Conservation (phyloP, 2,888 invertebrate species). For the Hedya salicella region DNA sequence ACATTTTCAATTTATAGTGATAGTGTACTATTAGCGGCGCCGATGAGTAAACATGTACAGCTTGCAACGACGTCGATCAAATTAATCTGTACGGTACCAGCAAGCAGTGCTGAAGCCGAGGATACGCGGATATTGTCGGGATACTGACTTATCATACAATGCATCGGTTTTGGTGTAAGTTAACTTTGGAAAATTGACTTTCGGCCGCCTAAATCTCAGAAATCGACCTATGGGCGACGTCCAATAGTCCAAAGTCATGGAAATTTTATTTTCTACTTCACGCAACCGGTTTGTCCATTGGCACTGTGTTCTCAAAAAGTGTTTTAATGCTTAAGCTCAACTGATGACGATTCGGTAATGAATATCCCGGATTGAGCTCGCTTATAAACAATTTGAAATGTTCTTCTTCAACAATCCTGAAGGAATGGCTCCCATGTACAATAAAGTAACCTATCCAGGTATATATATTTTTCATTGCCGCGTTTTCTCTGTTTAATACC, state of each 20-base stretch:
- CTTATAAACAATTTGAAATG: slow-evolving; percentile 6
- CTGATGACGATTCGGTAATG: neutral
- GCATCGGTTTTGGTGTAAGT: too few species aligned
- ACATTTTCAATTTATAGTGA: too few species aligned
- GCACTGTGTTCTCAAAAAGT: neutral
- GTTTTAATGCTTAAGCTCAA: slow-evolving; percentile 7
- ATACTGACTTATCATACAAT: too few species aligned
- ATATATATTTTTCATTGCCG: neutral
- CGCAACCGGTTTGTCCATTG: neutral
- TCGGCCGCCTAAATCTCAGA: too few species aligned
- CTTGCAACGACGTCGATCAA: too few species aligned
- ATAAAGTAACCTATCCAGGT: slow-evolving; percentile 6
- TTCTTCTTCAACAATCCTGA: slow-evolving; percentile 5
- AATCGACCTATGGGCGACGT: too few species aligned
- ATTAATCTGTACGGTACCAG: too few species aligned
- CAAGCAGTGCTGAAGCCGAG: too few species aligned
- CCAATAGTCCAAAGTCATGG: neutral
- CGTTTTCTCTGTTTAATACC: slow-evolving; percentile 4
- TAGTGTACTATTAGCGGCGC: too few species aligned
- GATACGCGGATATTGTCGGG: too few species aligned
- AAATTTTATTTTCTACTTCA: slow-evolving; percentile 4
- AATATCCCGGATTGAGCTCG: neutral
- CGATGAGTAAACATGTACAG: too few species aligned
- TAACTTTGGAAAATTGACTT: too few species aligned
- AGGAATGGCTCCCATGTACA: slow-evolving; percentile 6